A percentile compares a stretch with the other conserved stretches of the same genome.
phyloP scores from a whole-genome alignment of 2,113 vertebrate species.

The Rhombomys opimus region DNA sequence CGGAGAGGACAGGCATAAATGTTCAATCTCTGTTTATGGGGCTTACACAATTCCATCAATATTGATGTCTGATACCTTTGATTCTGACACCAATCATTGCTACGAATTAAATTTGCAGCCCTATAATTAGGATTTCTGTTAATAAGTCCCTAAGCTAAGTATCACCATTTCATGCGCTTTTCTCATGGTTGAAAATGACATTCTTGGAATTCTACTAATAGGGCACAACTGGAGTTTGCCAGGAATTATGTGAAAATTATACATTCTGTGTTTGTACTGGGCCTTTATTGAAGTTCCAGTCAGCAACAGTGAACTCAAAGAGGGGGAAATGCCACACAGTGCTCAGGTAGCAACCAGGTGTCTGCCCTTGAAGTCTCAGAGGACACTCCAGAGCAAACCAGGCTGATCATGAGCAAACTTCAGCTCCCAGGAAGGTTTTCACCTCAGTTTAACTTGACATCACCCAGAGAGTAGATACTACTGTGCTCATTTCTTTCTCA shows the following conservation, averaged over 20 bases:
- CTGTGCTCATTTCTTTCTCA: not conserved
- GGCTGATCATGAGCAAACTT: not conserved
- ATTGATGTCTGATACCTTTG: slow-evolving; percentile 89
- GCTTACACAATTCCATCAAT: slow-evolving; percentile 86
- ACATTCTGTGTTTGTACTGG: slow-evolving; percentile 71
- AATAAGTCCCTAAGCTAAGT: slow-evolving; percentile 87
- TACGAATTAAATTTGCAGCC: slow-evolving; percentile 89
- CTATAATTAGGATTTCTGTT: slow-evolving; percentile 89
- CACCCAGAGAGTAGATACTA: not conserved
- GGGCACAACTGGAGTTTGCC: slow-evolving; percentile 78
- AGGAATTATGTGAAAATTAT: slow-evolving; percentile 77
- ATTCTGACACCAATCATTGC: slow-evolving; percentile 89
- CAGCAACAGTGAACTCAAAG: slow-evolving; percentile 59
- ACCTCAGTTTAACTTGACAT: not conserved
- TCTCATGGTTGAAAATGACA: slow-evolving; percentile 85
- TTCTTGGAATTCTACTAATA: slow-evolving; percentile 80
- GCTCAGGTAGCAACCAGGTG: not conserved
- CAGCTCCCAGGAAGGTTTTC: not conserved
- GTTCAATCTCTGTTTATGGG: slow-evolving; percentile 85
- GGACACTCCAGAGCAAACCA: not conserved
- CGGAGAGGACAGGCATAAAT: slow-evolving; percentile 71
- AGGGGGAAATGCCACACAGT: not conserved
- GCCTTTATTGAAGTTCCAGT: slow-evolving; percentile 69
- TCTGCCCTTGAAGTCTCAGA: not conserved
- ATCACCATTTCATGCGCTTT: slow-evolving; percentile 79